Evolutionary conservation across 1,140 invertebrate species (phyloP).

Genomic region (Magallana ariakensis): DNA sequence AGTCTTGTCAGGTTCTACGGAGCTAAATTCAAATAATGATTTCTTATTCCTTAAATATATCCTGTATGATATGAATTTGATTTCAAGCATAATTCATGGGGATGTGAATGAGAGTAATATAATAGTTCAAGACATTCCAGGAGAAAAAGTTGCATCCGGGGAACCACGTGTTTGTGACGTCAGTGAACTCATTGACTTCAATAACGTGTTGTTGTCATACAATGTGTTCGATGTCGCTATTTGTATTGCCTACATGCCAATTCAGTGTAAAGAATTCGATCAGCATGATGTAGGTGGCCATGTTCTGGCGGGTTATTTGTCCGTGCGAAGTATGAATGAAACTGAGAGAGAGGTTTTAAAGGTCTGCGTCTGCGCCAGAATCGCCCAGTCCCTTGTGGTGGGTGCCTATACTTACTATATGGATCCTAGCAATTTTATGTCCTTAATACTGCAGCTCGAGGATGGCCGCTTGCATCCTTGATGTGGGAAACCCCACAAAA

Average conservation of each 20-base stretch:
- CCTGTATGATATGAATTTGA: neutral
- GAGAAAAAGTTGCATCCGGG: conserved; percentile 40
- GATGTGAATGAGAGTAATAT: conserved; percentile 95
- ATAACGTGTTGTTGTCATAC: conserved; percentile 87
- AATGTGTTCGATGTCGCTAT: conserved; percentile 92
- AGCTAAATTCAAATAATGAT: no score
- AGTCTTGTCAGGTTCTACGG: no score
- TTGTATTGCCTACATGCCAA: conserved; percentile 88
- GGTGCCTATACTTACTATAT: conserved; percentile 87
- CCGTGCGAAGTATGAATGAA: conserved; percentile 82
- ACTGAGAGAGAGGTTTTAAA: conserved; percentile 86
- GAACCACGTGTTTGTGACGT: conserved; percentile 67
- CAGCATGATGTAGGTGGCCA: conserved; percentile 84
- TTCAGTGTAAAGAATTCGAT: conserved; percentile 82
- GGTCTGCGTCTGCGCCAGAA: conserved; percentile 87
- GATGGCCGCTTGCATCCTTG: conserved; percentile 71
- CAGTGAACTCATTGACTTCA: conserved; percentile 89
- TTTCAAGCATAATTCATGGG: conserved; percentile 89
- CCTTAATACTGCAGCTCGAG: conserved; percentile 81
- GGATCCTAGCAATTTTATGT: conserved; percentile 90
- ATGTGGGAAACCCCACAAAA: conserved; percentile 81
- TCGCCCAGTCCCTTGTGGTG: conserved; percentile 89
- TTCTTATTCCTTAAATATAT: no score
- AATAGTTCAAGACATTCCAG: conserved; percentile 81
- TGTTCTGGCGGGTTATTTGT: conserved; percentile 88